Evolutionary conservation across 2,888 invertebrate species (phyloP).

Genomic region (Sphaerophoria taeniata): DNA sequence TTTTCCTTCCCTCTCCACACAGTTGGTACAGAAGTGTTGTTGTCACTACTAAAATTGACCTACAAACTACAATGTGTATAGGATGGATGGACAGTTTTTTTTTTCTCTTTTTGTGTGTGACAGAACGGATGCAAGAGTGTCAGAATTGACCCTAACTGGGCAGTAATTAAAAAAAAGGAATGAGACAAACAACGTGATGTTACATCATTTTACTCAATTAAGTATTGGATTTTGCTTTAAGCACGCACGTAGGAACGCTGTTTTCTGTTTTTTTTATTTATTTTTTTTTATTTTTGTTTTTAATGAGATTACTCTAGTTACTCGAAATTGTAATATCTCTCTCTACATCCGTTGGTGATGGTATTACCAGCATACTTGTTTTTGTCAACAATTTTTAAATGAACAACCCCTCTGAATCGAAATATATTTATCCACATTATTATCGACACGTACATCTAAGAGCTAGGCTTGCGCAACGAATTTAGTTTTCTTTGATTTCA

Average conservation of each 20-base stretch:
- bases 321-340: neutral
- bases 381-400: no score
- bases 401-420: no score
- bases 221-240: constrained; percentile 32
- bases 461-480: no score
- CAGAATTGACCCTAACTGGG: constrained; percentile 24
- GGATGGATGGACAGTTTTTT: neutral
- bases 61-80: constrained; percentile 2
- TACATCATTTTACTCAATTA: constrained; percentile 67
- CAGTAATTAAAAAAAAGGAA: constrained; percentile 13
- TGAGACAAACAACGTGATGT: constrained; percentile 52
- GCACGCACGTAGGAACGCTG: constrained; percentile 47
- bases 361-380: neutral
- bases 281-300: no score
- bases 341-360: constrained; percentile 48
- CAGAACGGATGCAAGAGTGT: constrained; percentile 7
- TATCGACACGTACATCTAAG: no score
- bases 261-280: neutral
- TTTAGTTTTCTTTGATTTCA: no score
- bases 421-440: no score
- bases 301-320: constrained; percentile 21
- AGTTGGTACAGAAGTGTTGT: constrained; percentile 44
- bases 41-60: constrained; percentile 39
- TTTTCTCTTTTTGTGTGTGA: constrained; percentile 6
- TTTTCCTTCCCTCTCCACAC: constrained; percentile 18